These are phyloP conservation scores for Panagrolaimus sp. DNA, from an alignment of 1,140 invertebrate species.

Conservation along the genomic window DNA sequence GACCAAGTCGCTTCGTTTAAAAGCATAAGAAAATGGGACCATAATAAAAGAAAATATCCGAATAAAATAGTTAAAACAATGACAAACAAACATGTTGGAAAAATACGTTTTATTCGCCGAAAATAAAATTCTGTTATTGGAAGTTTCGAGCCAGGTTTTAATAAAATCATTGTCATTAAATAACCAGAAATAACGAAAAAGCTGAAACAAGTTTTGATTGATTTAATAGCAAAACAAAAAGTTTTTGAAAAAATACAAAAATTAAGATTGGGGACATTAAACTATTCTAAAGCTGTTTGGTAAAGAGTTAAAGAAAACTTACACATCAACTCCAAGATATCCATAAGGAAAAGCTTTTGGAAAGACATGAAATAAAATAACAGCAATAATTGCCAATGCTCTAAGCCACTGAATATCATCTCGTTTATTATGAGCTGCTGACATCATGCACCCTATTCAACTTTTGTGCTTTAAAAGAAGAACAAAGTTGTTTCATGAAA, in stretches of 20 bases:
- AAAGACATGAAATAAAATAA: neutral
- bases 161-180: neutral
- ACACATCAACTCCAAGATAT: constrained; percentile 1
- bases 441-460: too few species aligned
- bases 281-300: too few species aligned
- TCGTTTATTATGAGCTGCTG: neutral
- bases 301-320: neutral
- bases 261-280: too few species aligned
- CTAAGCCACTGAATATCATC: neutral
- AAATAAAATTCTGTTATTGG: neutral
- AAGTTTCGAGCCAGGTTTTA: neutral
- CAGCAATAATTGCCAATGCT: neutral
- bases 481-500: too few species aligned
- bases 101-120: neutral
- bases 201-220: neutral
- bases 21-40: neutral
- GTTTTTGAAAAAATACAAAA: too few species aligned
- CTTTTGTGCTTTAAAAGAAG: too few species aligned
- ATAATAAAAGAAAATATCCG: neutral
- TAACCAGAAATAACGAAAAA: constrained; percentile 6
- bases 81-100: constrained; percentile 3
- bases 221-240: too few species aligned
- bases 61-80: neutral
- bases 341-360: neutral
- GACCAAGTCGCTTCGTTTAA: neutral